These are phyloP conservation scores for Timema podura DNA, from an alignment of 2,888 invertebrate species.

Conservation along the genomic window DNA sequence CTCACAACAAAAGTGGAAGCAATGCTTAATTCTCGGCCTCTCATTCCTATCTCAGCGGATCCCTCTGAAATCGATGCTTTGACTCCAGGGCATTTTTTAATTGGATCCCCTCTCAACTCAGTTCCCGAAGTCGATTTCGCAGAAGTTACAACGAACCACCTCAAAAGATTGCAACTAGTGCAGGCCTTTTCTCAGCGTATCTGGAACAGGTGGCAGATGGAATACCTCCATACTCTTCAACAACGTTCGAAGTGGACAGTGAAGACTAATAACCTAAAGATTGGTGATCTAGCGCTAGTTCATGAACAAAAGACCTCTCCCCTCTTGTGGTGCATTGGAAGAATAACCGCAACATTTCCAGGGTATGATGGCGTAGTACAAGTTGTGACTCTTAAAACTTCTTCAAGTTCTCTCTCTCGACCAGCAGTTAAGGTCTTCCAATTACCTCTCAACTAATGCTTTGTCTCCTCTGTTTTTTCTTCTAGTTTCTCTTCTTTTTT, in stretches of 20 bases:
- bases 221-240: neutral
- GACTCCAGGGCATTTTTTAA: neutral
- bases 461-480: too few relatives aligned
- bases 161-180: neutral
- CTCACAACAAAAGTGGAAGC: neutral
- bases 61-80: neutral
- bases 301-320: neutral
- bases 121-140: neutral
- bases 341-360: neutral
- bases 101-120: neutral
- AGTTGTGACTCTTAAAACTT: too few relatives aligned
- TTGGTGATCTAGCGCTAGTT: neutral
- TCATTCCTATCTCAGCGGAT: neutral
- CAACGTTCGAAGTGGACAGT: neutral
- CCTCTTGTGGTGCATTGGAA: neutral
- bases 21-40: neutral
- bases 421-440: too few relatives aligned
- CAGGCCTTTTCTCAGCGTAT: neutral
- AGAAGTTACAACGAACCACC: neutral
- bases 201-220: neutral
- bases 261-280: neutral
- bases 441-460: too few relatives aligned
- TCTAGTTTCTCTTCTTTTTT: too few relatives aligned
- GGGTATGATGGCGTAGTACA: neutral
- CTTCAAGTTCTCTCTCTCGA: too few relatives aligned